These are phyloP conservation scores for Coccyzus lansbergi DNA, from an alignment of 2,797 vertebrate species.

Conservation along the genomic window DNA sequence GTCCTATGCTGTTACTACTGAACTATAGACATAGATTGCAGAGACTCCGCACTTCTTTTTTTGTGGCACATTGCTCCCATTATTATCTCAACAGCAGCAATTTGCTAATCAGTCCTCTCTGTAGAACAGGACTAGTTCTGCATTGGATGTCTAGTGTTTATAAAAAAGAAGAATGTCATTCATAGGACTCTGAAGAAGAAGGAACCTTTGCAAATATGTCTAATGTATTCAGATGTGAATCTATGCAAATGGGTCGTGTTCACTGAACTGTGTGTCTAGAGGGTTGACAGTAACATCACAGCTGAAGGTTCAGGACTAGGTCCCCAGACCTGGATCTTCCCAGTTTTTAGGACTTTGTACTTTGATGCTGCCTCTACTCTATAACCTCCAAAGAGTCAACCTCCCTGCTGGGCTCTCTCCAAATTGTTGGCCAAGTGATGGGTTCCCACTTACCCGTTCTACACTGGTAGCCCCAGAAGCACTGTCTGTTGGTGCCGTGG, in stretches of 20 bases:
- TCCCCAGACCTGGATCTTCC: neutral
- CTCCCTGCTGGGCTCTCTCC: neutral
- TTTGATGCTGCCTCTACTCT: neutral
- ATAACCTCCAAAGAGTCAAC: neutral
- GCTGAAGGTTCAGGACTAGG: neutral
- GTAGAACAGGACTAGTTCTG: neutral
- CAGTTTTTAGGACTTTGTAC: neutral
- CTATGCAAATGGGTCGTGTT: neutral
- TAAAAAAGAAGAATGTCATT: neutral
- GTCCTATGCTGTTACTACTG: neutral
- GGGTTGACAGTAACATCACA: neutral
- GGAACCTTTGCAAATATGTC: neutral
- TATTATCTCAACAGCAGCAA: neutral
- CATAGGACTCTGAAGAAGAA: neutral
- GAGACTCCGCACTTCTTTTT: neutral
- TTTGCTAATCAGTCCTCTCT: neutral
- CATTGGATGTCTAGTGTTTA: neutral
- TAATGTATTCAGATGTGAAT: neutral
- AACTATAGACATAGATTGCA: neutral
- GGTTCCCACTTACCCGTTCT: neutral
- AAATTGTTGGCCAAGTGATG: neutral
- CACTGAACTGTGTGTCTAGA: neutral
- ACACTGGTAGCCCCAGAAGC: neutral
- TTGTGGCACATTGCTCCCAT: neutral
- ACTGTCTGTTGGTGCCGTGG: rapidly evolving